Percentiles rank a stretch among this genome's conserved stretches.
Evolutionary conservation across 23 tunicate genomes (phyloP).

Genomic region (Aplidium turbinatum): DNA sequence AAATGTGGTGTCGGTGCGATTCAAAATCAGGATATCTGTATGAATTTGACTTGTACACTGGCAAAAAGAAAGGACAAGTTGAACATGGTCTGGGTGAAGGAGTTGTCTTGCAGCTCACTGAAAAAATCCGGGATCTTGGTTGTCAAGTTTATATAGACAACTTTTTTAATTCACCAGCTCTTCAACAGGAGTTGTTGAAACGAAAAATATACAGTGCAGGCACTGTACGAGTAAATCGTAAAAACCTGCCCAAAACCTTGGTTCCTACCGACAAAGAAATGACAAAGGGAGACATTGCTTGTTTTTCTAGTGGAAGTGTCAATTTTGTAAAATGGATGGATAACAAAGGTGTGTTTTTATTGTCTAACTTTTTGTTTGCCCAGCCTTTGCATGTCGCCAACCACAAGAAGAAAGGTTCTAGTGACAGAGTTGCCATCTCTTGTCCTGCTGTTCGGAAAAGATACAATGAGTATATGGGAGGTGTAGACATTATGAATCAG

Average conservation of each 20-base stretch:
- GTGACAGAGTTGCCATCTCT: too few species aligned
- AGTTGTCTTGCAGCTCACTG: constrained; percentile 7
- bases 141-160: constrained; percentile 15
- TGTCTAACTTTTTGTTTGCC: background rate
- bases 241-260: background rate
- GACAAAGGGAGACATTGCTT: constrained; percentile 8
- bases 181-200: background rate
- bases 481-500: too few species aligned
- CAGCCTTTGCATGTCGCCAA: too few species aligned
- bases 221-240: background rate
- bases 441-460: too few species aligned
- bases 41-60: constrained; percentile 17
- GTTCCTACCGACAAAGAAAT: constrained; percentile 12
- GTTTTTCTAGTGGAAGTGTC: background rate
- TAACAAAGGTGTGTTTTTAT: constrained; percentile 1
- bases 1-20: constrained; percentile 19
- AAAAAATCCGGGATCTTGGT: background rate
- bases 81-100: constrained; percentile 16
- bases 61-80: background rate
- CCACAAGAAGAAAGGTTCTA: too few species aligned
- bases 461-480: too few species aligned
- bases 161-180: constrained; percentile 11
- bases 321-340: constrained; percentile 14
- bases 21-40: constrained; percentile 1
- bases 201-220: background rate